phyloP scores from a whole-genome alignment of 2,888 invertebrate species.

The Pseudococcus longispinus region DNA sequence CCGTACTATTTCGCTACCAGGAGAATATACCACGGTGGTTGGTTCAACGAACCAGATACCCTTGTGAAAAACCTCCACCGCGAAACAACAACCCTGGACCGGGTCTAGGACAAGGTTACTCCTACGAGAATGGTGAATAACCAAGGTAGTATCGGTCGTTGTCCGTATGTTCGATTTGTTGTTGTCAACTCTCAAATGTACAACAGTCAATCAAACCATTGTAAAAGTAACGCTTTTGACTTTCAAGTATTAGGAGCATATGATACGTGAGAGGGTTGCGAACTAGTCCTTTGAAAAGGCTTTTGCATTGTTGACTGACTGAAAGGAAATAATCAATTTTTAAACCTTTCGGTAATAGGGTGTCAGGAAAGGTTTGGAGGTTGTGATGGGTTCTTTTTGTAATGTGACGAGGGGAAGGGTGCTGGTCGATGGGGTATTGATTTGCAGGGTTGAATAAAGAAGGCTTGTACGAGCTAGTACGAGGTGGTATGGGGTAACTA shows the following conservation, averaged over 20 bases:
- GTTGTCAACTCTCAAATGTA: background rate
- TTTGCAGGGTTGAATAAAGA: background rate
- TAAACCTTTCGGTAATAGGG: slow-evolving; percentile 30
- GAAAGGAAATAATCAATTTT: slow-evolving; percentile 46
- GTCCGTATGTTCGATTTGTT: background rate
- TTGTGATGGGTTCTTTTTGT: background rate
- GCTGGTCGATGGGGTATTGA: background rate
- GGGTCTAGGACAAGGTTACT: background rate
- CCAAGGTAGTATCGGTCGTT: background rate
- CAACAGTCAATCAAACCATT: slow-evolving; percentile 48
- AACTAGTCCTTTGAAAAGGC: background rate
- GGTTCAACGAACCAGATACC: background rate
- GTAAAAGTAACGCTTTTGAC: slow-evolving; percentile 49
- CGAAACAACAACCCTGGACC: background rate
- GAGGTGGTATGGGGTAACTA: background rate
- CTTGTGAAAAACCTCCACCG: background rate
- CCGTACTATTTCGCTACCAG: slow-evolving; percentile 15
- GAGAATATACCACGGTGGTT: background rate
- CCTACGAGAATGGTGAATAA: background rate
- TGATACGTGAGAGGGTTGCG: background rate
- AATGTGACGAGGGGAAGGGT: background rate
- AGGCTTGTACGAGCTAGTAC: background rate
- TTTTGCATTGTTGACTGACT: background rate
- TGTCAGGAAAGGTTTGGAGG: slow-evolving; percentile 21
- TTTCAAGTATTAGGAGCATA: slow-evolving; percentile 28